Evolutionary conservation across 2,888 invertebrate species (phyloP).

Genomic region (Kryphioiulus occultus): DNA sequence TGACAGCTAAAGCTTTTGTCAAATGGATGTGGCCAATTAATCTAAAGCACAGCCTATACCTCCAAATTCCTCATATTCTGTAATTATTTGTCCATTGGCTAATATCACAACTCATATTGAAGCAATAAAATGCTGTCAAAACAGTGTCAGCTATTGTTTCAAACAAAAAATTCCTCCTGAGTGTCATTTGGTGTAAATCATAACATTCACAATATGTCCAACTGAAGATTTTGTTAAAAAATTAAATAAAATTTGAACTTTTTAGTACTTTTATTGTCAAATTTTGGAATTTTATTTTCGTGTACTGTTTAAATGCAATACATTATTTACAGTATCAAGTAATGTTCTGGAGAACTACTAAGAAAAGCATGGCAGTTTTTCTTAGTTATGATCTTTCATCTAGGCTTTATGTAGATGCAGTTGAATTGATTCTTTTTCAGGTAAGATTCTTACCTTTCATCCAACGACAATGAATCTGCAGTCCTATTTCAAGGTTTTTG

Average conservation of each 20-base stretch:
- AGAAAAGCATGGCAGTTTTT: too few species aligned
- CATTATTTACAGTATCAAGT: too few species aligned
- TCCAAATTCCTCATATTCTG: neutral
- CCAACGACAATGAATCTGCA: too few species aligned
- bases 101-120: neutral
- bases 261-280: neutral
- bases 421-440: too few species aligned
- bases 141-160: neutral
- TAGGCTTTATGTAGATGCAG: too few species aligned
- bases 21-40: neutral
- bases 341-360: too few species aligned
- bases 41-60: neutral
- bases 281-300: too few species aligned
- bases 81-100: neutral
- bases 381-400: too few species aligned
- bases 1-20: neutral
- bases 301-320: too few species aligned
- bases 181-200: neutral
- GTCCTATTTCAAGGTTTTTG: too few species aligned
- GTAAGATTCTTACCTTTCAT: too few species aligned
- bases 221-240: neutral
- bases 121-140: slow-evolving; percentile 42
- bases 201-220: too few species aligned
- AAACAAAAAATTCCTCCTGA: neutral
- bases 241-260: slow-evolving; percentile 13